These are phyloP conservation scores for Opisthograptis luteolata DNA, from an alignment of 2,888 invertebrate species.

Conservation along the genomic window DNA sequence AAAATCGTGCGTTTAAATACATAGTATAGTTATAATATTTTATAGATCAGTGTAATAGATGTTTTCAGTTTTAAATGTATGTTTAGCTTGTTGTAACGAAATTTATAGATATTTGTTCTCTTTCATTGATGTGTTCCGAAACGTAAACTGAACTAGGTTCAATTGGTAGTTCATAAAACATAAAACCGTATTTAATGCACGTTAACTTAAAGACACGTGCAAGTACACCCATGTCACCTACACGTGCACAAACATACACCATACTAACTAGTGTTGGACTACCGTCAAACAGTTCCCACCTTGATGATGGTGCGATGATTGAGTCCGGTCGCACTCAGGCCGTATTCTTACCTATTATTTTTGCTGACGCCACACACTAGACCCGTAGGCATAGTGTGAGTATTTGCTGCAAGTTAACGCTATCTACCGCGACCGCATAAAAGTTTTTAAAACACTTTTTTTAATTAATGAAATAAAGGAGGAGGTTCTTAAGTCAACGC, in stretches of 20 bases:
- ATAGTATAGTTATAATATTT: constrained; percentile 11
- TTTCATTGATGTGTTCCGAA: background rate
- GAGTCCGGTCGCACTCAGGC: too few species aligned
- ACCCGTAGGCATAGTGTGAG: too few species aligned
- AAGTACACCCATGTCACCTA: constrained; percentile 1
- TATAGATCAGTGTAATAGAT: constrained; percentile 16
- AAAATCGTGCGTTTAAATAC: constrained; percentile 15
- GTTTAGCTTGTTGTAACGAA: constrained; percentile 14
- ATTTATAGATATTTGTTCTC: constrained; percentile 8
- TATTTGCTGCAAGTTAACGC: too few species aligned
- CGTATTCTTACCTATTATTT: too few species aligned
- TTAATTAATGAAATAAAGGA: too few species aligned
- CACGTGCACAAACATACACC: constrained; percentile 1
- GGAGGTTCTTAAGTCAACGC: too few species aligned
- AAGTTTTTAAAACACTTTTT: too few species aligned
- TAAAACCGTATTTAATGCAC: constrained; percentile 14
- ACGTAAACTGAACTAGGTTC: constrained; percentile 21
- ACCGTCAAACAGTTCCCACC: constrained; percentile 1
- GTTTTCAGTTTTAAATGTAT: constrained; percentile 19
- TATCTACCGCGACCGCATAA: too few species aligned
- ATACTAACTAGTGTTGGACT: background rate
- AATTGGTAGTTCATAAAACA: constrained; percentile 17
- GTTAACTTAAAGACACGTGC: constrained; percentile 10
- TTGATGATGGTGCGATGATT: too few species aligned
- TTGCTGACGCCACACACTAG: too few species aligned